These are phyloP conservation scores for Phasianus colchicus DNA, from an alignment of 2,113 vertebrate genomes.

Conservation along the genomic window DNA sequence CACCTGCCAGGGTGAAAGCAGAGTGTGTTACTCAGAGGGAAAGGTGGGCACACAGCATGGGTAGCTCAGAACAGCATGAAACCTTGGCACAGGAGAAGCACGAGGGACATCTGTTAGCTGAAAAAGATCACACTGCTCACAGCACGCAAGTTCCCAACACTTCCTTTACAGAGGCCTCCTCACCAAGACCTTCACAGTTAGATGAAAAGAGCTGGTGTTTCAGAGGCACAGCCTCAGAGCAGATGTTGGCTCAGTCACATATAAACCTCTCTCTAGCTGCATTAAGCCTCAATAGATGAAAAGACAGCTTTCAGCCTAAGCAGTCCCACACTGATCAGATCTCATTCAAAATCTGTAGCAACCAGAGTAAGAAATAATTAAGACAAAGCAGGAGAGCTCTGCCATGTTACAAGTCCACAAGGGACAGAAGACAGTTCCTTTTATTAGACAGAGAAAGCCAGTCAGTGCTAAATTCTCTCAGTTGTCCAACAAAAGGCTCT, in stretches of 20 bases:
- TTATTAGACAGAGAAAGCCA: not conserved
- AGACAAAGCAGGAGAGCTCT: not conserved
- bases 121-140: not conserved
- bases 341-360: not conserved
- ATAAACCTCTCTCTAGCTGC: not conserved
- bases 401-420: not conserved
- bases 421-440: not conserved
- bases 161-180: not conserved
- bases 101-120: not conserved
- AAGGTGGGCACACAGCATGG: not conserved
- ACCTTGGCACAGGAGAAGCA: not conserved
- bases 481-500: not conserved
- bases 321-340: not conserved
- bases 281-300: not conserved
- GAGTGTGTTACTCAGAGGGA: not conserved
- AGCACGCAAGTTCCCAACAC: not conserved
- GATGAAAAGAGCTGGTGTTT: not conserved
- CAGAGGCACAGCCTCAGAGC: not conserved
- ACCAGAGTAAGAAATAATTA: not conserved
- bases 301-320: not conserved
- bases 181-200: not conserved
- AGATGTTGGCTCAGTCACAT: not conserved
- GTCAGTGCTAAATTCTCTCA: not conserved
- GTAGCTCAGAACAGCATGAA: not conserved
- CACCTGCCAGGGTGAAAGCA: conserved; percentile 79